Evolutionary conservation across 2,888 invertebrate species (phyloP).

Genomic region (Platycheirus rosarum): DNA sequence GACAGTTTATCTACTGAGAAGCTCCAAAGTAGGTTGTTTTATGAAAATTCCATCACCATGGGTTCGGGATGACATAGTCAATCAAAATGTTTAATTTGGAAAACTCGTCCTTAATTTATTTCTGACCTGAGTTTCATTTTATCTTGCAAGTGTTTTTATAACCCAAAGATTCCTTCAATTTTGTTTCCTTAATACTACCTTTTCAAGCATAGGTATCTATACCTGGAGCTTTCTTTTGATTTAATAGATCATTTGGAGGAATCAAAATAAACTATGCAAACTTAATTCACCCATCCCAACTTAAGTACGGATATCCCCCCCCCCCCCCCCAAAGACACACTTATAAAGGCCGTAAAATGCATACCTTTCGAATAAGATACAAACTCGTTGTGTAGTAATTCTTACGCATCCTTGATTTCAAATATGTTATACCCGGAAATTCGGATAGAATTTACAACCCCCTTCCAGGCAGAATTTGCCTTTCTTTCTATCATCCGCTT

Average conservation of each 20-base stretch:
- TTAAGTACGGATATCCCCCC: conserved; percentile 31
- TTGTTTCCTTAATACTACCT: not conserved
- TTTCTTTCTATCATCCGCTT: conserved; percentile 42
- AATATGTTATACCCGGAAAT: conserved; percentile 65
- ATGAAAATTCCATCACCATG: not conserved
- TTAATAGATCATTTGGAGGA: conserved; percentile 55
- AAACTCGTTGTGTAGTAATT: conserved; percentile 22
- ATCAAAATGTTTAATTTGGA: conserved; percentile 41
- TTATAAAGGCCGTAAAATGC: conserved; percentile 32
- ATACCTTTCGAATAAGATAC: conserved; percentile 42
- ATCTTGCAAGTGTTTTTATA: conserved; percentile 47
- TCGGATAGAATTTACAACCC: conserved; percentile 68
- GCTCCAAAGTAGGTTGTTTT: not conserved
- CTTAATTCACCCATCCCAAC: conserved; percentile 46
- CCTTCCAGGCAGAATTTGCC: conserved; percentile 12
- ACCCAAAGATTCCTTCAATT: conserved; percentile 22
- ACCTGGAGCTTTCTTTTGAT: conserved; percentile 29
- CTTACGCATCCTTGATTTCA: conserved; percentile 70
- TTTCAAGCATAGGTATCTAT: conserved; percentile 19
- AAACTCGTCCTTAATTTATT: conserved; percentile 35
- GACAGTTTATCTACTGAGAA: not conserved
- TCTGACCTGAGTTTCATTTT: conserved; percentile 30
- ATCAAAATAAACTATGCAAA: conserved; percentile 63
- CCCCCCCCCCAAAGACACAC: too few relatives aligned
- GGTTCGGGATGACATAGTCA: conserved; percentile 1